These are phyloP conservation scores for Oxyteleia sp. DNA, from an alignment of 2,888 invertebrate species.

Conservation along the genomic window DNA sequence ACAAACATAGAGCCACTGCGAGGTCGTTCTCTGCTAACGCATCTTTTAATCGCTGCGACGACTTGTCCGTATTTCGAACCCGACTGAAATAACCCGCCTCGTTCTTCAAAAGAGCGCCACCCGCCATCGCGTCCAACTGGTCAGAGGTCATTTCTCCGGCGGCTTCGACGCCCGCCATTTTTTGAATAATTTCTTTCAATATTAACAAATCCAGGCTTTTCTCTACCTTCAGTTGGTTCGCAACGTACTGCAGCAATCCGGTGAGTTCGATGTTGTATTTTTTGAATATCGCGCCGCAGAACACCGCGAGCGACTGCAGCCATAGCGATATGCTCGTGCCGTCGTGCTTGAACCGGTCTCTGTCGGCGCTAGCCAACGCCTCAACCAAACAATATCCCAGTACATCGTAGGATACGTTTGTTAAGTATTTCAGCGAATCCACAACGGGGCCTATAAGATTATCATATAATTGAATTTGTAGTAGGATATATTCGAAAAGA, in stretches of 20 bases:
- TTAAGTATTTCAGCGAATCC: conserved; percentile 97
- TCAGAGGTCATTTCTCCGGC: conserved; percentile 98
- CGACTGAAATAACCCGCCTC: conserved; percentile 99
- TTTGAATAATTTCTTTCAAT: conserved; percentile 98
- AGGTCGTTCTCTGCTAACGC: conserved; percentile 97
- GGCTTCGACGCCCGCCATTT: conserved; percentile 99
- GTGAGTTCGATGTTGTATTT: conserved; percentile 98
- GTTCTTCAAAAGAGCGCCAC: conserved; percentile 97
- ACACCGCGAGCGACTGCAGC: conserved; percentile 97
- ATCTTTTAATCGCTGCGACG: conserved; percentile 97
- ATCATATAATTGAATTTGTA: conserved; percentile 97
- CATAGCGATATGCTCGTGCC: conserved; percentile 97
- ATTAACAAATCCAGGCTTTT: conserved; percentile 97
- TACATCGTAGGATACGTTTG: conserved; percentile 97
- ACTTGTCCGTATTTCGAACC: conserved; percentile 98
- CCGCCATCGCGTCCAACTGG: conserved; percentile 98
- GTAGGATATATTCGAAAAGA: conserved; percentile 97
- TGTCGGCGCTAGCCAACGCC: conserved; percentile 93
- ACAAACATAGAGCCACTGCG: conserved; percentile 96
- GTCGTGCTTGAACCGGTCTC: conserved; percentile 94
- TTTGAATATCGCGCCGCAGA: conserved; percentile 98
- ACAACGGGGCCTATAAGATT: conserved; percentile 98
- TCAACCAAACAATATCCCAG: conserved; percentile 98
- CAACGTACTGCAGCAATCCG: conserved; percentile 98
- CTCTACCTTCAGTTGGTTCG: conserved; percentile 98